Evolutionary conservation across 2,113 vertebrate genomes (phyloP), one percentile per base, ranked within the genome.

Genomic region (Paracanthobrama guichenoti): DNA sequence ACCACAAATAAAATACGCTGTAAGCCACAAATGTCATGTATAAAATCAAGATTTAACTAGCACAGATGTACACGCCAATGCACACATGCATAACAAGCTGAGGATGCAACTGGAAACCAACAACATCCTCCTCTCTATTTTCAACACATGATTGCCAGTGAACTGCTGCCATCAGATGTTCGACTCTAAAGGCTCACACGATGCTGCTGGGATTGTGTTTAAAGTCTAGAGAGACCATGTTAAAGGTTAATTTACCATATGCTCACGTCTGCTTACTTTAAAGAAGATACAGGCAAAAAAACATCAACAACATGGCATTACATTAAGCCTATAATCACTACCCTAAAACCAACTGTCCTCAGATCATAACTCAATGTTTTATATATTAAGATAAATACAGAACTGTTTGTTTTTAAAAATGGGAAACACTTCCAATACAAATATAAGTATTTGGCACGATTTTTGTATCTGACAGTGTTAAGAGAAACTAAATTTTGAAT

Each of bases 161-260:
- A 42, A 62, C 16, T 14, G 5, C 44, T 50, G 42, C 57, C 69
- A 76, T 76, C 50, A 55, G 50, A 57, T 22, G 6, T 22, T 28
- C 11, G 8, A 6, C 26, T 12, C 16, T 6, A 22, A 55, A 50
- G 8, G 57, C 74, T 10, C 24, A 75, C 1, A 31, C 22, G 18
- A 75, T 26, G 60, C 24, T 53, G 48, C 73, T 55, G 14, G 16
- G 28, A 55, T 35, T 66, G 62, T 20, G 62, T 55, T 1, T 55
- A 6, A 31, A 75, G 26, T 76, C 48, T 28, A 31, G 24, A 53
- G 46, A 55, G 48, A 75, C 48, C 9, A 31, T 76, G 26, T 76
- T 35, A 55, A 76, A 76, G 73, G 16, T 55, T 35, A 3, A 55
- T 76, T 76, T 20, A 55, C 73, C 48, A 53, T 75, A 53, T 31